Evolutionary conservation across 2,797 vertebrate genomes (phyloP).

Genomic region (Acanthopagrus latus): DNA sequence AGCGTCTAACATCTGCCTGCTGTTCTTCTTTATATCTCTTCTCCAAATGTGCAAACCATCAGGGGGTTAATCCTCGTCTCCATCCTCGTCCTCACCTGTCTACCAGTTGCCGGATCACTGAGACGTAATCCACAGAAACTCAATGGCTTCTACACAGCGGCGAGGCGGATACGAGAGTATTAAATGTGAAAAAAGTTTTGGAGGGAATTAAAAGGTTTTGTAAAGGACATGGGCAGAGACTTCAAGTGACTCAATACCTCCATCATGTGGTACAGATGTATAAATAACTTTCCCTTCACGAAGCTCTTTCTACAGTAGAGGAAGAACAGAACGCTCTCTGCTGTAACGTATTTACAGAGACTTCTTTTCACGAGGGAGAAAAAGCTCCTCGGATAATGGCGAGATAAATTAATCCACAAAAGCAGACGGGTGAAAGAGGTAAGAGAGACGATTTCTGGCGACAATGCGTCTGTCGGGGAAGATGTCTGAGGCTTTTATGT

Average conservation of each 20-base stretch:
- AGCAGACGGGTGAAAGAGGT: constrained; percentile 27
- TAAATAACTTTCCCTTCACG: neutral
- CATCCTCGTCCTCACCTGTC: neutral
- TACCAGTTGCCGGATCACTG: neutral
- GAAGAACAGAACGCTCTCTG: neutral
- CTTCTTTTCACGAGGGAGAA: neutral
- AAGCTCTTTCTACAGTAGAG: constrained; percentile 5
- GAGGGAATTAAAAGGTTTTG: neutral
- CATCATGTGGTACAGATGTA: constrained; percentile 24
- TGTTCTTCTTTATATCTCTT: neutral
- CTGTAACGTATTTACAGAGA: neutral
- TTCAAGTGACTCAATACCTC: constrained; percentile 19
- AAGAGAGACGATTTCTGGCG: neutral
- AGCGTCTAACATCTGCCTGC: neutral
- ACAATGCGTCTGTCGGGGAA: constrained; percentile 26
- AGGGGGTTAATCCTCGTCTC: neutral
- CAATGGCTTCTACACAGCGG: neutral
- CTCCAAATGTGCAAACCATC: neutral
- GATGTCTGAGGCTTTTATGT: constrained; percentile 43
- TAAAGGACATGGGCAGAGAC: neutral
- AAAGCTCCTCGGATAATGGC: constrained; percentile 4
- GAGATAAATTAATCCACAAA: constrained; percentile 43
- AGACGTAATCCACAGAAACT: neutral
- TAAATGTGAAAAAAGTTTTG: neutral
- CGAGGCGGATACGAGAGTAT: neutral